Evolutionary conservation across 2,797 vertebrate species (phyloP).

Genomic region (Lagorchestes hirsutus): DNA sequence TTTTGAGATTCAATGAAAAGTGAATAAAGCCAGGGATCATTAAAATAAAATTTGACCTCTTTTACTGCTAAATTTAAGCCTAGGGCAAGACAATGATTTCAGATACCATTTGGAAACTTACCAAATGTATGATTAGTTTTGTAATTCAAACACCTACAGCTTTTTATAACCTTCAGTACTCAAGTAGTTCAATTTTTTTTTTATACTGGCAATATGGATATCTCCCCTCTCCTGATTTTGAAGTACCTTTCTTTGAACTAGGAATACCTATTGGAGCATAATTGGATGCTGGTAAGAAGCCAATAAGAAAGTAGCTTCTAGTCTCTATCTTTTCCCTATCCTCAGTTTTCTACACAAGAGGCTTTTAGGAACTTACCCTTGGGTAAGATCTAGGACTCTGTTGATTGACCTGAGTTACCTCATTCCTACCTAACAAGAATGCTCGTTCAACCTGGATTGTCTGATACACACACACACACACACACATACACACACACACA

Average conservation of each 20-base stretch:
- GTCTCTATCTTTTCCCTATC: neutral
- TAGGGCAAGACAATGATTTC: slow-evolving; percentile 27
- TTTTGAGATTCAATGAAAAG: neutral
- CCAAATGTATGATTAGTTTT: neutral
- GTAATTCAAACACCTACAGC: neutral
- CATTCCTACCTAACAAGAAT: neutral
- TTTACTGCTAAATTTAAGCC: slow-evolving; percentile 17
- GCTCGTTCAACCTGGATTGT: neutral
- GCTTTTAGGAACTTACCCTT: neutral
- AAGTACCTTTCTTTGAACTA: slow-evolving; percentile 28
- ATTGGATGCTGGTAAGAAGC: neutral
- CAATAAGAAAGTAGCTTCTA: neutral
- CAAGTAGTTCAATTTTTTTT: slow-evolving; percentile 32
- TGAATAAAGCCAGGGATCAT: slow-evolving; percentile 34
- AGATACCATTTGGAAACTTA: slow-evolving; percentile 27
- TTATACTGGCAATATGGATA: slow-evolving; percentile 13
- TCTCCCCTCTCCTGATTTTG: slow-evolving; percentile 31
- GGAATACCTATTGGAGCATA: slow-evolving; percentile 20
- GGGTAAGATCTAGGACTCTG: neutral
- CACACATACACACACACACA: too few species aligned
- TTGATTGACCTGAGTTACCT: neutral
- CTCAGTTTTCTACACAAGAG: neutral
- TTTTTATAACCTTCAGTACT: slow-evolving; percentile 22
- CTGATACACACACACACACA: neutral
- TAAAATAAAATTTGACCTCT: slow-evolving; percentile 12